Base-by-base conservation (phyloP, 2,113 vertebrate genomes). In the Psammodynastes pulverulentus region DNA sequence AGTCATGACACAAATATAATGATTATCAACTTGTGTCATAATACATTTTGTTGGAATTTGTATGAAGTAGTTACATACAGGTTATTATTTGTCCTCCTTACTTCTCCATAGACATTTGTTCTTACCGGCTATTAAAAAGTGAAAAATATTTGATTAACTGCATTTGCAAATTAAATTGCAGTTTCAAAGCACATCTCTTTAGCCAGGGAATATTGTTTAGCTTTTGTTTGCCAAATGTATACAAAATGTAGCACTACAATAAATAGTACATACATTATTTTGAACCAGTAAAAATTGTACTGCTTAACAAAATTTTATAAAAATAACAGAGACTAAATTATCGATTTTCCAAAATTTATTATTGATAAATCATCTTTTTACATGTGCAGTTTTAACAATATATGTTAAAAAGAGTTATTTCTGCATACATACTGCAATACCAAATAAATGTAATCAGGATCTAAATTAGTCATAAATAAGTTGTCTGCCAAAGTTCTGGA, bases 361-460 rank as follows among this genome's bases (percentile, higher is more conserved):
- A 84, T 87, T 95, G 12, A 29, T 62, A 90, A 6, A 9, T 3
- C 45, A 49, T 21, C 72, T 84, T 94, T 94, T 92, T 21, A 29
- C 1, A 43, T 0, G 0, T 88, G 7, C 0, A 72, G 92, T 94
- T 39, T 92, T 91, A 45, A 26, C 0, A 89, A 19, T 1, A 90
- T 21, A 29, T 62, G 93, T 93, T 91, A 19, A 93, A 93, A 93
- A 53, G 0, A 21, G 3, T 72, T 72, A 72, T 39, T 19, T 34
- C n/a, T 34, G 67, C 67, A 72, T 15, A 72, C 7, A 72, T 39
- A 19, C 7, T 0, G 67, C 29, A 19, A n/a, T 23, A 87, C 45
- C 17, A 0, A 0, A 84, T 84, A 0, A 0, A 87, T 46, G 9
- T 24, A 93, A 62, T 51, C 2, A 79, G 23, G 85, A 0, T 43